Base-by-base conservation (phyloP, 2,113 vertebrate species). In the Orientallactaga bullata region DNA sequence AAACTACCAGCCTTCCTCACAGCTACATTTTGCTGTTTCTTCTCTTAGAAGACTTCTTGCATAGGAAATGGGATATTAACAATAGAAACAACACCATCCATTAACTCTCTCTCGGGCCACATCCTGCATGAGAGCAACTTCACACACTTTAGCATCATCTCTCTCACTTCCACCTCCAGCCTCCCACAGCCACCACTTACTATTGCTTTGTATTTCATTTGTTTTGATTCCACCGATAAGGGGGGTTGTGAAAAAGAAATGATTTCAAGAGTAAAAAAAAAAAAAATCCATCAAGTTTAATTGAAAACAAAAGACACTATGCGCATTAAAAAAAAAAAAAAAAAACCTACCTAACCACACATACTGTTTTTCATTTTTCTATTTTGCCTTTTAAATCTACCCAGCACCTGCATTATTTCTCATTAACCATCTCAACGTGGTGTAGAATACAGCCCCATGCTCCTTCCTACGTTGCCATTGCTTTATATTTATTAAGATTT, bases 401-500 rank as follows among this genome's bases (percentile, higher is more conserved):
- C 83, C 61, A 89, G 68, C 2, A 79, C 11, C 66, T n/a, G 28
- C 16, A 86, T 2, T 20, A 32, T 12, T 55, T 92, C 60, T 85
- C 21, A 66, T 30, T 55, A 51, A 23, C 55, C 8, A 47, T 47
- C 8, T 47, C 8, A 47, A 47, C 42, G 8, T 47, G 42, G 13
- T 26, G 37, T 23, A 23, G 24, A 37, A 35, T 77, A 68, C 24
- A 85, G 30, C 51, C n/a, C 71, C 28, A 17, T 30, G 47, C 26
- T 51, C 78, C 28, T 39, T 94, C 66, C 42, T 11, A 65, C 13
- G 1, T 55, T 85, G 37, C 51, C 85, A 17, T 51, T 81, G 11
- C 39, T 84, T 94, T 85, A n/a, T 74, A 86, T 88, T 89, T 58
- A 76, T 83, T 77, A 86, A 83, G 28, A 79, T 42, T 47, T 72